These are phyloP conservation scores for Megamerina dolium DNA, from an alignment of 2,888 invertebrate species.

Conservation along the genomic window DNA sequence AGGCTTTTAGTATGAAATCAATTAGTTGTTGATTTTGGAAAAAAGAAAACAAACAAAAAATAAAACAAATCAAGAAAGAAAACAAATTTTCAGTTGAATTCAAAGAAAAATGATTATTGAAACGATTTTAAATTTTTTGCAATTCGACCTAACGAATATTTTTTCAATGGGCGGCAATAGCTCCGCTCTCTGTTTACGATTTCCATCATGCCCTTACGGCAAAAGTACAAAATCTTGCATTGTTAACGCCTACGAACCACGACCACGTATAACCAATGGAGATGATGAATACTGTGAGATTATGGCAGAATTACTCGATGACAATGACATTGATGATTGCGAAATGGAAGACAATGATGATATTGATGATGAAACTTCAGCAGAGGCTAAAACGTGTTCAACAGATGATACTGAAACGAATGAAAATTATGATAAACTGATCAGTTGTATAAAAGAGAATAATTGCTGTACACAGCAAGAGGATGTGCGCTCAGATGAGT, in stretches of 20 bases:
- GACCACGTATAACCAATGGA: constrained; percentile 8
- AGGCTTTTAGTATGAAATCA: too few species aligned
- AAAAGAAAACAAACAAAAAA: too few species aligned
- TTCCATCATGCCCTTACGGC: not conserved
- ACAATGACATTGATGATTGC: not conserved
- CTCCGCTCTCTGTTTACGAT: constrained; percentile 1
- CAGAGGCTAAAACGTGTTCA: not conserved
- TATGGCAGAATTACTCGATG: too few species aligned
- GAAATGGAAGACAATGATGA: not conserved
- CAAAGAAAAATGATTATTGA: constrained; percentile 13
- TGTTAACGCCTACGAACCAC: constrained; percentile 10
- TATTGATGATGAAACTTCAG: constrained; percentile 1
- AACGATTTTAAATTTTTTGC: constrained; percentile 14
- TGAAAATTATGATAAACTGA: not conserved
- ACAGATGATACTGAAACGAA: constrained; percentile 1
- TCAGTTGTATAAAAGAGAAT: too few species aligned
- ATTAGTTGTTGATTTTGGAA: too few species aligned
- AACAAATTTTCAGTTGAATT: too few species aligned
- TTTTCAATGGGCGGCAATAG: constrained; percentile 2
- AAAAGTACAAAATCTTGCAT: constrained; percentile 4
- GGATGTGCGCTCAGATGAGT: too few species aligned
- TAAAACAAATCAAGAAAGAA: too few species aligned
- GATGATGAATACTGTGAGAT: too few species aligned
- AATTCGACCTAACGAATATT: constrained; percentile 13
- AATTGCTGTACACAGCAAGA: not conserved